phyloP scores from a whole-genome alignment of 2,113 vertebrate species.

The Globicephala melas region DNA sequence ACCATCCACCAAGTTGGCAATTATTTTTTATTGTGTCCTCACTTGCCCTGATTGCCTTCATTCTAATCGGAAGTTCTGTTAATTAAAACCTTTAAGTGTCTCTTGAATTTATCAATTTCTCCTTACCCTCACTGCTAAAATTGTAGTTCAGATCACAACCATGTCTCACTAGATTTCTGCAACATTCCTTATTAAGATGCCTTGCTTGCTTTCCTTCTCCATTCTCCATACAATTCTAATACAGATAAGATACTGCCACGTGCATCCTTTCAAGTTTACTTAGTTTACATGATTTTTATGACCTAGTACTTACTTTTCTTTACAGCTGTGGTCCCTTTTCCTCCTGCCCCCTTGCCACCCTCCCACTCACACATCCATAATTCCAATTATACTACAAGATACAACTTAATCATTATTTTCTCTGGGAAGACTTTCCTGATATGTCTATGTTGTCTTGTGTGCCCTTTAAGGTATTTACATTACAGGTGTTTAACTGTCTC shows the following conservation, averaged over 20 bases:
- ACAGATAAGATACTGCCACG: neutral
- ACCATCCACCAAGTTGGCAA: constrained; percentile 38
- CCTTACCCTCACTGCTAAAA: neutral
- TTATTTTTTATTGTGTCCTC: constrained; percentile 55
- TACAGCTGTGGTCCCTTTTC: neutral
- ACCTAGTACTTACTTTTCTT: neutral
- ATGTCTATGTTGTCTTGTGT: neutral
- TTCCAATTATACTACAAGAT: neutral
- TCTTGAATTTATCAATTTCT: constrained; percentile 53
- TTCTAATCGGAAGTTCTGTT: constrained; percentile 46
- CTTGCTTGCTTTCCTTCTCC: neutral
- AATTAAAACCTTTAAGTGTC: constrained; percentile 55
- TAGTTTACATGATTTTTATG: constrained; percentile 6
- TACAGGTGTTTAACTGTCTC: neutral
- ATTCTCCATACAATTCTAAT: neutral
- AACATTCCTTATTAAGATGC: constrained; percentile 36
- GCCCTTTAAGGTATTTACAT: neutral
- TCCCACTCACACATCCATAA: neutral
- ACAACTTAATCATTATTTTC: constrained; percentile 11
- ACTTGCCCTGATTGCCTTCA: constrained; percentile 16
- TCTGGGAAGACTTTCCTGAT: neutral
- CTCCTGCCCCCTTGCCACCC: neutral
- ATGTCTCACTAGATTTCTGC: constrained; percentile 13
- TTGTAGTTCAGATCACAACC: constrained; percentile 5
- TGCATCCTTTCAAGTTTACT: neutral